These are phyloP conservation scores for Orycteropus afer DNA, from an alignment of 2,113 vertebrate species.

Conservation along the genomic window DNA sequence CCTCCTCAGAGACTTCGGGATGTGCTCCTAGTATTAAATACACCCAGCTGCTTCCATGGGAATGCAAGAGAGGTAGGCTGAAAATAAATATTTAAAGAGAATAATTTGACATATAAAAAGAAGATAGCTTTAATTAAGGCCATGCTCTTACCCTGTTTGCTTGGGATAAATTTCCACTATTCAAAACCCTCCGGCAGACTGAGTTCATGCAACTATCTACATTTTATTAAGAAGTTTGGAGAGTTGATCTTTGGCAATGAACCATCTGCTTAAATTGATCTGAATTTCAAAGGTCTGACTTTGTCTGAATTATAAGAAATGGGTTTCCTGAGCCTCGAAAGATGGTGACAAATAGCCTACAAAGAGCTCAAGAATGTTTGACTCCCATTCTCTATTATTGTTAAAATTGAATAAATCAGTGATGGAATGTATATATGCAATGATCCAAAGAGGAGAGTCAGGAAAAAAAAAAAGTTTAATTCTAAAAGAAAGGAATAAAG, in stretches of 20 bases:
- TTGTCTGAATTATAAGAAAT: not conserved
- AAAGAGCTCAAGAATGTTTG: not conserved
- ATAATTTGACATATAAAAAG: slow-evolving; percentile 66
- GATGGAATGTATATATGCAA: not conserved
- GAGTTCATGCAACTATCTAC: slow-evolving; percentile 48
- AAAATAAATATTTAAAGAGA: slow-evolving; percentile 84
- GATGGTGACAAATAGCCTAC: slow-evolving; percentile 26
- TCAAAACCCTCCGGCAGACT: slow-evolving; percentile 19
- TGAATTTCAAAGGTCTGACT: slow-evolving; percentile 30
- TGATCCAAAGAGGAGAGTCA: not conserved
- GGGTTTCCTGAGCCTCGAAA: slow-evolving; percentile 44
- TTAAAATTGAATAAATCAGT: not conserved
- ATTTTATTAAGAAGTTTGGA: slow-evolving; percentile 50
- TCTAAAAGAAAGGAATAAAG: slow-evolving; percentile 14
- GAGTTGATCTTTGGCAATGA: slow-evolving; percentile 16
- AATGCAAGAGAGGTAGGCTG: slow-evolving; percentile 83
- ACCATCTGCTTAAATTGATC: not conserved
- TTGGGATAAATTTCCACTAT: slow-evolving; percentile 8
- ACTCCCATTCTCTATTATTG: not conserved
- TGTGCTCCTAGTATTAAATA: slow-evolving; percentile 84
- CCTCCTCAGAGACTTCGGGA: slow-evolving; percentile 88
- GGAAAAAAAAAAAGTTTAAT: slow-evolving; percentile 30
- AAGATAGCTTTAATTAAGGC: slow-evolving; percentile 36
- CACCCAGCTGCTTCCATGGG: slow-evolving; percentile 88
- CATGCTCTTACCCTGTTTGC: slow-evolving; percentile 27